Evolutionary conservation across 2,888 invertebrate species (phyloP), one percentile per base, ranked within the genome.

Genomic region (Mamestra brassicae): DNA sequence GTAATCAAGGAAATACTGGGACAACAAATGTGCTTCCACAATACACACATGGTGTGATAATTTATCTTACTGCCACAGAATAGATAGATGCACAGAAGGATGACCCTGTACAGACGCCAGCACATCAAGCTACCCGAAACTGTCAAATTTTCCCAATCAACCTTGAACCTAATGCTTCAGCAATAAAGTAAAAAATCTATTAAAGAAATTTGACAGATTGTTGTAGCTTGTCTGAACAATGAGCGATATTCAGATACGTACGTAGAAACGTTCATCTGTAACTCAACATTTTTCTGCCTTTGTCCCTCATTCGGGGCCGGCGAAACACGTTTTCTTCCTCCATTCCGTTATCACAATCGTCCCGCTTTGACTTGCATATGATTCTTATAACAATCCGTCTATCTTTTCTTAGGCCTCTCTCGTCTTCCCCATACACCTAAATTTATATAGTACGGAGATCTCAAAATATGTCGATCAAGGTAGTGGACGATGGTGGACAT

Each of bases 41-140:
- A 61, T 61, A 42, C 62, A 62, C 65, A 67, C 61, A 71, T 74
- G 73, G 77, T 79, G 78, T 65, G 77, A 85, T 78, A 78, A 83
- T 87, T 80, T 76, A 65, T 68, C 54, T 66, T 58, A 45, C 60
- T 81, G 85, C 84, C 82, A 87, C 90, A 88, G 71, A 71, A 58
- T 50, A 80, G 50, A 50, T 47, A 63, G 50, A 17, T 36, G 13
- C 17, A 36, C 76, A 80, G 74, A 76, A 80, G 61, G 55, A 42
- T 8, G 3, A 17, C 15, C 4, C 1, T 26, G 26, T 26, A 26
- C 26, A 26, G 26, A 26, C 26, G 26, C 26, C 26, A 26, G 26
- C 26, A 26, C 26, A 26, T 26, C 26, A 26, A 26, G 26, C 26
- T 26, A 26, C 26, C 26, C 26, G 26, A 26, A 26, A 26, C 26